Base-by-base conservation (phyloP, 2,888 invertebrate genomes). In the Acanthopleura granulata region DNA sequence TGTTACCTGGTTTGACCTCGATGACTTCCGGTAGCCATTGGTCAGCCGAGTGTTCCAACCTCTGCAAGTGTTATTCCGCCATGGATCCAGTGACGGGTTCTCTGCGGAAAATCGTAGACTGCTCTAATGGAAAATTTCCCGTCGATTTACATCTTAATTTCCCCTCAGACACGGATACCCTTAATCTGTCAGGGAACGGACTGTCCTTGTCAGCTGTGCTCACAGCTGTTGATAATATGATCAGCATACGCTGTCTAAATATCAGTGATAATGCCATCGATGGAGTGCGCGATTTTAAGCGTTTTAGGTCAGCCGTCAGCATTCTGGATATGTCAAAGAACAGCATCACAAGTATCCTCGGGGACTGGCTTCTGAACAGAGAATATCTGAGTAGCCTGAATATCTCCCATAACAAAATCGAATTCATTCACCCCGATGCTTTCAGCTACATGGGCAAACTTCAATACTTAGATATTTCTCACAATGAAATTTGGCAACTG, bases 361-460 rank as follows among this genome's bases (percentile, higher is more conserved):
- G 57, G 22, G 22, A 57, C 57, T 57, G 57, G 57, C 18, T 57
- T 12, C 57, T 57, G 4, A n/a, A 57, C 57, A 18, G n/a, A 57
- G 57, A 57, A 4, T n/a, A 57, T n/a, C 57, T 57, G 3, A 57
- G 22, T 6, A 18, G 18, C 18, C 57, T 57, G n/a, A 57, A 57
- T 57, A 57, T 57, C n/a, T 57, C 57, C 22, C 18, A 22, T n/a
- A 57, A 57, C 57, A 57, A 57, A 57, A 57, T 57, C 57, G 57
- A 57, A 57, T 57, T 57, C 22, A 57, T 57, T 6, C 57, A 57
- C 22, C 18, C 57, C 12, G 22, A 3, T 18, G 57, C 57, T n/a
- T 57, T 57, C 57, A 22, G 22, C 57, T n/a, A 57, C n/a, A 57
- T 57, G 57, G 22, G n/a, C 18, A 18, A 57, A 57, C 57, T 57